phyloP scores from a whole-genome alignment of 2,888 invertebrate genomes.

The Sycophila texana region DNA sequence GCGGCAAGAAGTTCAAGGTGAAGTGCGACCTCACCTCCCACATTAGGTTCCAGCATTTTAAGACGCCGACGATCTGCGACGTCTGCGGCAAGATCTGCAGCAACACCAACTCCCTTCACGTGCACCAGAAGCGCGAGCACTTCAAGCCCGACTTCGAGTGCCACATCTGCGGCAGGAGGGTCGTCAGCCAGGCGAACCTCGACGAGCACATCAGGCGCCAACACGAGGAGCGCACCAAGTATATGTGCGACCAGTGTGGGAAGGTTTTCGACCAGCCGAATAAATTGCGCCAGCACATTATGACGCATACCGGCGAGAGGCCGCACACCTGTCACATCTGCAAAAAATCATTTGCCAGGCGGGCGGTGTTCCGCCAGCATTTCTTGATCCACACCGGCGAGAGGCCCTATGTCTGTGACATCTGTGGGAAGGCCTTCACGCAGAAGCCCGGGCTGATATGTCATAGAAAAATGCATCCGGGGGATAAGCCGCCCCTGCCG shows the following conservation, averaged over 20 bases:
- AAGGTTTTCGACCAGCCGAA: constrained; percentile 72
- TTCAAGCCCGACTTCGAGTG: constrained; percentile 73
- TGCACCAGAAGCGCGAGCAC: constrained; percentile 74
- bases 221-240: constrained; percentile 70
- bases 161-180: constrained; percentile 70
- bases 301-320: constrained; percentile 72
- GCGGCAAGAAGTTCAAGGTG: constrained; percentile 70
- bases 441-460: constrained; percentile 74
- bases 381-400: constrained; percentile 73
- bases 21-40: constrained; percentile 73
- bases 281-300: constrained; percentile 72
- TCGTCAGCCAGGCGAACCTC: constrained; percentile 73
- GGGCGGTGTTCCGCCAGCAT: constrained; percentile 72
- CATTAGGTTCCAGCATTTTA: constrained; percentile 72
- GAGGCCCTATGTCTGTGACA: constrained; percentile 72
- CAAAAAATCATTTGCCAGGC: constrained; percentile 70
- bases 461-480: constrained; percentile 73
- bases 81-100: constrained; percentile 70
- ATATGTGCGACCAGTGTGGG: constrained; percentile 72
- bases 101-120: constrained; percentile 72
- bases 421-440: constrained; percentile 73
- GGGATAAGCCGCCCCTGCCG: constrained; percentile 71
- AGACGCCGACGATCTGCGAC: constrained; percentile 71
- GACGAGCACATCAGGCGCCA: constrained; percentile 71
- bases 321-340: constrained; percentile 71